phyloP scores from a whole-genome alignment of 2,797 vertebrate genomes.

The Enoplosus armatus region DNA sequence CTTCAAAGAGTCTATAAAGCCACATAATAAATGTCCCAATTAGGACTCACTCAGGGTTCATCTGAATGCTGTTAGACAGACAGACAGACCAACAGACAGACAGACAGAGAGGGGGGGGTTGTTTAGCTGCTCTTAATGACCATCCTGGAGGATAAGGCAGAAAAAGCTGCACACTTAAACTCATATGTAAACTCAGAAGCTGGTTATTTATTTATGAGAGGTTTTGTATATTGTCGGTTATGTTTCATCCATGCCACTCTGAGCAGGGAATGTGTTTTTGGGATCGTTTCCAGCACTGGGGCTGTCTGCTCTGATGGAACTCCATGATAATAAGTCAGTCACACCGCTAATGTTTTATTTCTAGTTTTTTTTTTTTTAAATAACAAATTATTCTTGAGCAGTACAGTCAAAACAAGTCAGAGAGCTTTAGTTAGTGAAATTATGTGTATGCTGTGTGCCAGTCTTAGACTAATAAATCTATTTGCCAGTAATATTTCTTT shows the following conservation, averaged over 20 bases:
- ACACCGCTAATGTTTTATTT: constrained; percentile 5
- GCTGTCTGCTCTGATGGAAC: neutral
- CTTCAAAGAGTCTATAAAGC: constrained; percentile 2
- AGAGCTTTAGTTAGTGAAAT: constrained; percentile 6
- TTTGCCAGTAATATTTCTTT: neutral
- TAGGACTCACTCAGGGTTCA: constrained; percentile 34
- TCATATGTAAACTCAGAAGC: too few species aligned
- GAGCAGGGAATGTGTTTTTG: neutral
- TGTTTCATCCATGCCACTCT: constrained; percentile 39
- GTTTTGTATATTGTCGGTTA: constrained; percentile 10
- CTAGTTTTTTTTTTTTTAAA: constrained; percentile 1
- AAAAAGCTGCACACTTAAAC: neutral
- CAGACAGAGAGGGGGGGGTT: neutral
- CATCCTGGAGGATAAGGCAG: constrained; percentile 2
- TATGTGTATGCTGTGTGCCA: neutral
- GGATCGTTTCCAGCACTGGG: neutral
- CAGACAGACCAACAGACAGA: too few species aligned
- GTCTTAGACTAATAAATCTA: constrained; percentile 9
- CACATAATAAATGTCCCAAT: constrained; percentile 48
- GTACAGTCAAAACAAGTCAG: neutral
- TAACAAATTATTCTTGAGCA: constrained; percentile 11
- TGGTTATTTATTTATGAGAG: too few species aligned
- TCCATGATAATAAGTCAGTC: constrained; percentile 27
- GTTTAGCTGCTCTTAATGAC: too few species aligned
- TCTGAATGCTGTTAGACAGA: too few species aligned